Evolutionary conservation across 2,797 vertebrate genomes (phyloP).

Genomic region (Acanthis flammea): DNA sequence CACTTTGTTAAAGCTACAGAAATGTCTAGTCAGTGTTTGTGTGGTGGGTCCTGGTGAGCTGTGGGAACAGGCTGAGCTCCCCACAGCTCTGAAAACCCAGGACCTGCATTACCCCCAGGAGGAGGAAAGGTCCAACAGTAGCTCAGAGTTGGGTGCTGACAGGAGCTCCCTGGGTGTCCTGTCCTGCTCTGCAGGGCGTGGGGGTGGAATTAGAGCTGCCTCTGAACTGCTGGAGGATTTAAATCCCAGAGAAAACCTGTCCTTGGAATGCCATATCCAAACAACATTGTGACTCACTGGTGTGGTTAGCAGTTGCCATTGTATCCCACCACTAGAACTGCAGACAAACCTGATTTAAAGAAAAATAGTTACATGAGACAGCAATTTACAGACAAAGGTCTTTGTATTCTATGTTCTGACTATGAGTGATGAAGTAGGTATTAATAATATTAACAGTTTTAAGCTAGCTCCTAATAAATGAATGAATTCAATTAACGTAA

Average conservation of each 20-base stretch:
- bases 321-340: not conserved
- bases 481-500: not conserved
- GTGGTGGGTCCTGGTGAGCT: not conserved
- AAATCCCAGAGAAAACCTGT: not conserved
- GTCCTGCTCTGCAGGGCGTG: not conserved
- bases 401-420: not conserved
- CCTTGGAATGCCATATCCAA: not conserved
- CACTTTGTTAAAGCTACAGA: not conserved
- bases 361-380: not conserved
- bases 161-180: not conserved
- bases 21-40: rapidly evolving
- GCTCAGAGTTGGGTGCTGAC: not conserved
- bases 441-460: not conserved
- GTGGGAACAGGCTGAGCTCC: not conserved
- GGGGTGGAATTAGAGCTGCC: not conserved
- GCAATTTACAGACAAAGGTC: not conserved
- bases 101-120: rapidly evolving
- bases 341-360: not conserved
- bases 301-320: not conserved
- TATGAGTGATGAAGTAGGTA: not conserved
- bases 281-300: not conserved
- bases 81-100: not conserved
- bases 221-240: rapidly evolving
- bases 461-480: not conserved
- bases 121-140: not conserved